Conservation (phyloP, 2,888 invertebrate species). For the Campaea margaritaria region DNA sequence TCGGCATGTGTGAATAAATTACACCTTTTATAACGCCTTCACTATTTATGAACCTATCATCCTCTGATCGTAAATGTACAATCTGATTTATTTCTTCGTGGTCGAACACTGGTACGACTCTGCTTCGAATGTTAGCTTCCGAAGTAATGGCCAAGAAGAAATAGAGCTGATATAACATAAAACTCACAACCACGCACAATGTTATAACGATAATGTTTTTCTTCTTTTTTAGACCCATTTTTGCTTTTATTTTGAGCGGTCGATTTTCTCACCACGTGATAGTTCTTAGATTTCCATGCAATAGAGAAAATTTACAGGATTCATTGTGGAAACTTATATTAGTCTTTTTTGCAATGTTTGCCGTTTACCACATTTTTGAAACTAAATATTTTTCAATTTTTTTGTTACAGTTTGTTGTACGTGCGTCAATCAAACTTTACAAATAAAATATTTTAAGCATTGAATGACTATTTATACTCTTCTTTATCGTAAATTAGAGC, state of each 20-base stretch:
- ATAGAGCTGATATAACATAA: slow-evolving; percentile 76
- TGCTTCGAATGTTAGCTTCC: slow-evolving; percentile 54
- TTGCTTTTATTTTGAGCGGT: background rate
- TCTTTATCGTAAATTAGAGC: too few species aligned
- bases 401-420: too few species aligned
- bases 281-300: too few species aligned
- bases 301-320: too few species aligned
- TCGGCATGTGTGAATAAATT: slow-evolving; percentile 62
- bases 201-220: slow-evolving; percentile 72
- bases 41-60: slow-evolving; percentile 71
- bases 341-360: too few species aligned
- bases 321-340: too few species aligned
- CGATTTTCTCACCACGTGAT: too few species aligned
- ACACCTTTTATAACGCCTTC: slow-evolving; percentile 76
- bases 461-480: too few species aligned
- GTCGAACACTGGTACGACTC: slow-evolving; percentile 60
- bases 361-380: too few species aligned
- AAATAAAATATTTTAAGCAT: too few species aligned
- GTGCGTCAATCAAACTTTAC: too few species aligned
- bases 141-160: slow-evolving; percentile 73
- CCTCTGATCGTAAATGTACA: slow-evolving; percentile 64
- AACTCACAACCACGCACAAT: slow-evolving; percentile 65
- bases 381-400: too few species aligned
- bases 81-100: slow-evolving; percentile 55
- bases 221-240: slow-evolving; percentile 71